Evolutionary conservation across 2,113 vertebrate species (phyloP).

Genomic region (Sinocyclocheilus grahami): DNA sequence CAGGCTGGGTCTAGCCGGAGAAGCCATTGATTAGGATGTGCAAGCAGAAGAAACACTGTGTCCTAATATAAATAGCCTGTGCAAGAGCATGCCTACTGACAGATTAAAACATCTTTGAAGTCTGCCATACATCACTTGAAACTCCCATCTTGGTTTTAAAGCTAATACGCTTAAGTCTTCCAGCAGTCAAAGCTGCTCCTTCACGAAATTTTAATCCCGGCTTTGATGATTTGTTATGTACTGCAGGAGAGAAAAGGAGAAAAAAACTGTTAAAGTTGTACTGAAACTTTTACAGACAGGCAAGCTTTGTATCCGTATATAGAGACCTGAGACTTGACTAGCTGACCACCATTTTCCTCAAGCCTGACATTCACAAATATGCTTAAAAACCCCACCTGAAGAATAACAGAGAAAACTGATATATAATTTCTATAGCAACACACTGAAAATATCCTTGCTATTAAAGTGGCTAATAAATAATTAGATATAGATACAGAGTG

Average conservation of each 20-base stretch:
- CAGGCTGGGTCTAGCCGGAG: slow-evolving; percentile 48
- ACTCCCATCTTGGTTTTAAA: slow-evolving; percentile 74
- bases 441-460: slow-evolving; percentile 32
- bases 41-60: slow-evolving; percentile 49
- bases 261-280: slow-evolving; percentile 53
- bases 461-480: slow-evolving; percentile 39
- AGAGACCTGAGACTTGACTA: not conserved
- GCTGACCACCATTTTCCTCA: slow-evolving; percentile 16
- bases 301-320: slow-evolving; percentile 26
- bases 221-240: slow-evolving; percentile 77
- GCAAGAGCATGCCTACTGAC: slow-evolving; percentile 69
- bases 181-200: slow-evolving; percentile 69
- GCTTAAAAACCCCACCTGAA: slow-evolving; percentile 57
- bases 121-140: slow-evolving; percentile 73
- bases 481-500: not conserved
- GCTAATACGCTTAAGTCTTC: slow-evolving; percentile 80
- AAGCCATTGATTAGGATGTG: slow-evolving; percentile 59
- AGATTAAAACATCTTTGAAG: slow-evolving; percentile 81
- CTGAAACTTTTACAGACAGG: slow-evolving; percentile 66
- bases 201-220: slow-evolving; percentile 71
- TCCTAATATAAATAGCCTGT: slow-evolving; percentile 68
- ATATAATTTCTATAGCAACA: slow-evolving; percentile 72
- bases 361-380: slow-evolving; percentile 1
- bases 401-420: slow-evolving; percentile 60
- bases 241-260: slow-evolving; percentile 60